Evolutionary conservation across 2,888 invertebrate genomes (phyloP).

Genomic region (Eudasyphora cyanicolor): DNA sequence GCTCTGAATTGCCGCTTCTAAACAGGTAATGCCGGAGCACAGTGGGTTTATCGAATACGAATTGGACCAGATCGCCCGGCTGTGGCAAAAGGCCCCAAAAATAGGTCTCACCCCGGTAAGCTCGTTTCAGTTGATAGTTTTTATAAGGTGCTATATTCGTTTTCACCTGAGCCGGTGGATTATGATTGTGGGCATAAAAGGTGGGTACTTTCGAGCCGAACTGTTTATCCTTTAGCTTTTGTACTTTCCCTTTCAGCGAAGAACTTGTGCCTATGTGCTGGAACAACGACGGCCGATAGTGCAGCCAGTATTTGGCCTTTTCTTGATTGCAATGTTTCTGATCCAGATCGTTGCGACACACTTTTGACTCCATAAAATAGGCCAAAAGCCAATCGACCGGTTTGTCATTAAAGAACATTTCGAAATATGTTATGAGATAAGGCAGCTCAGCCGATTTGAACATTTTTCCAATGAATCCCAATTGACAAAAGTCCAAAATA

Average conservation of each 20-base stretch:
- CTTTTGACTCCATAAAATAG: slow-evolving; percentile 92
- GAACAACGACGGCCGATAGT: slow-evolving; percentile 94
- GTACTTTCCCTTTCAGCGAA: slow-evolving; percentile 96
- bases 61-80: slow-evolving; percentile 89
- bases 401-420: slow-evolving; percentile 97
- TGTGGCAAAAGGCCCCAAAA: slow-evolving; percentile 96
- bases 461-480: slow-evolving; percentile 96
- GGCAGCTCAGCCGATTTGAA: slow-evolving; percentile 93
- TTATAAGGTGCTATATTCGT: slow-evolving; percentile 90
- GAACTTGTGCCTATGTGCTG: slow-evolving; percentile 98
- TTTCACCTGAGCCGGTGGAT: slow-evolving; percentile 86
- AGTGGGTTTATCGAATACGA: slow-evolving; percentile 88
- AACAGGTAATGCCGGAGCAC: slow-evolving; percentile 85
- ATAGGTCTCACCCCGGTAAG: slow-evolving; percentile 92
- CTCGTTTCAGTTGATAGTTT: slow-evolving; percentile 88
- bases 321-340: slow-evolving; percentile 92
- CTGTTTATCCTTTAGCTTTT: slow-evolving; percentile 95
- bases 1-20: slow-evolving; percentile 94
- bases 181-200: slow-evolving; percentile 87
- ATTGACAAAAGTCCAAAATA: slow-evolving; percentile 94
- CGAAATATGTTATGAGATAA: slow-evolving; percentile 93
- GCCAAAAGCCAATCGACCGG: slow-evolving; percentile 98
- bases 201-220: slow-evolving; percentile 89
- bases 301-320: slow-evolving; percentile 89
- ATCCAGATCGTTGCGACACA: slow-evolving; percentile 91